A percentile compares a stretch with the other conserved stretches of the same genome.
Conservation (phyloP, 1,140 invertebrate species). For the Heliconius hewitsoni region DNA sequence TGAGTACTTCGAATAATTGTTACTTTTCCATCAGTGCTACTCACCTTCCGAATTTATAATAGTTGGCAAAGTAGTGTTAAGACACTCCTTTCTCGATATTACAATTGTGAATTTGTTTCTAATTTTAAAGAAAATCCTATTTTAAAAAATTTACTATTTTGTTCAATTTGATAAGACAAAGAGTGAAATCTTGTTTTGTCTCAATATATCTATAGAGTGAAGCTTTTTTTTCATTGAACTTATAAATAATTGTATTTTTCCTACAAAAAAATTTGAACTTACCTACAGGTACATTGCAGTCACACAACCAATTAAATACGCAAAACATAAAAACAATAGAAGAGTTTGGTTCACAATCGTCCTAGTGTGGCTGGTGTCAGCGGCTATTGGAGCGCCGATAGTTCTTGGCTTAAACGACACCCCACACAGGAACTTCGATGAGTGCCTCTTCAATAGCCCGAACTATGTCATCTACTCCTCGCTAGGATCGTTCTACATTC, state of each 20-base stretch:
- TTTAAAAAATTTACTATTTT: too few relatives aligned
- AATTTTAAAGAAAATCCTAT: neutral
- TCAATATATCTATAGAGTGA: too few relatives aligned
- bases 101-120: neutral
- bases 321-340: constrained; percentile 98
- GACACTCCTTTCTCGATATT: neutral
- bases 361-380: constrained; percentile 98
- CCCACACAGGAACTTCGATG: constrained; percentile 87
- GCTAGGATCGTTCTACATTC: constrained; percentile 99
- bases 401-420: constrained; percentile 97
- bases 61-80: neutral
- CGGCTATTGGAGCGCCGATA: constrained; percentile 98
- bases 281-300: constrained; percentile 97
- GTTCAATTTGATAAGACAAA: neutral
- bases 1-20: constrained; percentile 72
- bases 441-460: constrained; percentile 98
- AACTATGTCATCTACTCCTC: constrained; percentile 99
- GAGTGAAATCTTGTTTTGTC: neutral
- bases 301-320: constrained; percentile 99
- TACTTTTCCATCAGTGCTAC: neutral
- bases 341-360: constrained; percentile 97
- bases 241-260: too few relatives aligned
- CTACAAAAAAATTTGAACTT: constrained; percentile 23
- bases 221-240: too few relatives aligned
- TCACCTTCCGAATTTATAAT: neutral